These are phyloP conservation scores for Megaptera novaeangliae DNA, from an alignment of 2,113 vertebrate species.

Conservation along the genomic window DNA sequence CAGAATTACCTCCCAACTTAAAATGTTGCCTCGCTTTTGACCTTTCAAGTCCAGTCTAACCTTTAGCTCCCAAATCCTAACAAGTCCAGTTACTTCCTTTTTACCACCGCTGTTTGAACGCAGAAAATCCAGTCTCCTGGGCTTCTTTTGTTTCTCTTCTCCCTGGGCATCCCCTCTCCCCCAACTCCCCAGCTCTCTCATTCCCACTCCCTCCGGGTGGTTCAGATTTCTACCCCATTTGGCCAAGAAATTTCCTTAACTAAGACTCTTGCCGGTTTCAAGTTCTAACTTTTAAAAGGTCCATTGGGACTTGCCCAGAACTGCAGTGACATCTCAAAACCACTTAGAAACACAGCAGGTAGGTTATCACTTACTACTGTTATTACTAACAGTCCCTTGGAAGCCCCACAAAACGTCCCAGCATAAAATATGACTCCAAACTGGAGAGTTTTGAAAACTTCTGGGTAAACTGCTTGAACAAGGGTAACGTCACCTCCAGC, in stretches of 20 bases:
- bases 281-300: constrained; percentile 57
- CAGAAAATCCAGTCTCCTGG: neutral
- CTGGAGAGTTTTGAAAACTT: neutral
- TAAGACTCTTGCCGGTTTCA: constrained; percentile 17
- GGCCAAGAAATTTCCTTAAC: constrained; percentile 42
- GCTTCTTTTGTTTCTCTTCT: neutral
- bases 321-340: neutral
- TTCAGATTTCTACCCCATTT: constrained; percentile 54
- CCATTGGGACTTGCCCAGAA: neutral
- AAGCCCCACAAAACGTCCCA: neutral
- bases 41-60: neutral
- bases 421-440: neutral
- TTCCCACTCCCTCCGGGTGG: constrained; percentile 14
- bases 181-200: neutral
- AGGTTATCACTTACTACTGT: neutral
- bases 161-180: neutral
- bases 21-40: constrained; percentile 10
- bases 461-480: neutral
- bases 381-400: neutral
- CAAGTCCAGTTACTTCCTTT: neutral
- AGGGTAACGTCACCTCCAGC: neutral
- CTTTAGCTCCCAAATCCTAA: neutral
- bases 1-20: neutral
- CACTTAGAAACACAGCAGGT: neutral
- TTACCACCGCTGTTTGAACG: neutral